These are phyloP conservation scores for Caenorhabditis japonica DNA, from an alignment of 2,888 invertebrate species.

Conservation along the genomic window DNA sequence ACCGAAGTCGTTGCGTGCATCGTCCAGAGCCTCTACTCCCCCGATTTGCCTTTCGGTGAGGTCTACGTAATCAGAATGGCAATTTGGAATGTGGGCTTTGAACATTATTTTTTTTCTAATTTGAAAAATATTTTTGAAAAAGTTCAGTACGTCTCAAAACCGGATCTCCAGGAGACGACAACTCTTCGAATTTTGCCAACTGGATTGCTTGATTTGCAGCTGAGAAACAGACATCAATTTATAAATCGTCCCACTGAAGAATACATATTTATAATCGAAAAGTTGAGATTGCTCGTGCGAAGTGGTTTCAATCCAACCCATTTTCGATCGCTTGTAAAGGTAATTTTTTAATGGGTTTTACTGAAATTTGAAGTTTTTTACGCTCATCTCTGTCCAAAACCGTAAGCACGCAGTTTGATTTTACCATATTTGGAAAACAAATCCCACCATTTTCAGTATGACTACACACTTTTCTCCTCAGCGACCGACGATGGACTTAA, in stretches of 20 bases:
- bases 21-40: neutral
- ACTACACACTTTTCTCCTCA: too few relatives aligned
- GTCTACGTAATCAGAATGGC: neutral
- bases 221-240: neutral
- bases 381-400: too few relatives aligned
- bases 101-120: slow-evolving; percentile 1
- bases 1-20: neutral
- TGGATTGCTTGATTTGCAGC: neutral
- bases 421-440: too few relatives aligned
- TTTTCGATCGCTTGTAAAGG: too few relatives aligned
- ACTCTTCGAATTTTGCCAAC: neutral
- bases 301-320: too few relatives aligned
- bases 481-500: too few relatives aligned
- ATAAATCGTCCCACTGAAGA: neutral
- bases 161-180: neutral
- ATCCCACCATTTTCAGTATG: too few relatives aligned
- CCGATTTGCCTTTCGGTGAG: neutral
- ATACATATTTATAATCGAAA: neutral
- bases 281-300: too few relatives aligned
- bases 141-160: neutral
- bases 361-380: too few relatives aligned
- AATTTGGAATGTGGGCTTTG: neutral
- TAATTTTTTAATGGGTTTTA: too few relatives aligned
- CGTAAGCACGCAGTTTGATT: too few relatives aligned
- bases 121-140: neutral